These are phyloP conservation scores for Diarsia dahlii DNA, from an alignment of 2,888 invertebrate genomes.

Conservation along the genomic window DNA sequence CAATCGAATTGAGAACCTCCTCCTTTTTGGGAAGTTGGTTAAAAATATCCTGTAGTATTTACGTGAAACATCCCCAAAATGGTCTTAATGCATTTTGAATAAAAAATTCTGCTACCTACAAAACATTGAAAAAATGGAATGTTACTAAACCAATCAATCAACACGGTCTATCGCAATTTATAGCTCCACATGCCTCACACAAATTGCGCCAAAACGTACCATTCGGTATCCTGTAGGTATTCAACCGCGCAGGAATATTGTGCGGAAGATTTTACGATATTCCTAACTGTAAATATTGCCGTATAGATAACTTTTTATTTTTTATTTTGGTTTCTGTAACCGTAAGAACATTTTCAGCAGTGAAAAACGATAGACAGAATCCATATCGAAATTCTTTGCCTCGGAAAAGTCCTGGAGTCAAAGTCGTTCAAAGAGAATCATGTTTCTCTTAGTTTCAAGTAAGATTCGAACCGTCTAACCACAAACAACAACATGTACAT, in stretches of 20 bases:
- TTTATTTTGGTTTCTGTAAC: neutral
- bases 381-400: neutral
- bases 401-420: neutral
- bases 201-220: constrained; percentile 17
- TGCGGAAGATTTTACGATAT: constrained; percentile 10
- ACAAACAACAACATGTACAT: neutral
- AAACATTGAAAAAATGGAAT: constrained; percentile 7
- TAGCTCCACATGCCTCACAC: constrained; percentile 8
- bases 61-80: neutral
- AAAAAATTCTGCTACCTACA: neutral
- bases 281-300: constrained; percentile 9
- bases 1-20: too few species aligned
- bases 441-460: neutral
- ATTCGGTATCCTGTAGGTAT: constrained; percentile 2
- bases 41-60: neutral
- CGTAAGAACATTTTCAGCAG: neutral
- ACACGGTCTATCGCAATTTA: constrained; percentile 17
- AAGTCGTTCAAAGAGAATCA: neutral
- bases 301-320: neutral
- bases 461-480: neutral
- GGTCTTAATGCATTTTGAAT: neutral
- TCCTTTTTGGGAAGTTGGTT: too few species aligned
- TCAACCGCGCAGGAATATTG: constrained; percentile 8
- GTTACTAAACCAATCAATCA: constrained; percentile 30
- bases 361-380: neutral